phyloP scores from a whole-genome alignment of 2,113 vertebrate genomes.

The Chitala chitala region DNA sequence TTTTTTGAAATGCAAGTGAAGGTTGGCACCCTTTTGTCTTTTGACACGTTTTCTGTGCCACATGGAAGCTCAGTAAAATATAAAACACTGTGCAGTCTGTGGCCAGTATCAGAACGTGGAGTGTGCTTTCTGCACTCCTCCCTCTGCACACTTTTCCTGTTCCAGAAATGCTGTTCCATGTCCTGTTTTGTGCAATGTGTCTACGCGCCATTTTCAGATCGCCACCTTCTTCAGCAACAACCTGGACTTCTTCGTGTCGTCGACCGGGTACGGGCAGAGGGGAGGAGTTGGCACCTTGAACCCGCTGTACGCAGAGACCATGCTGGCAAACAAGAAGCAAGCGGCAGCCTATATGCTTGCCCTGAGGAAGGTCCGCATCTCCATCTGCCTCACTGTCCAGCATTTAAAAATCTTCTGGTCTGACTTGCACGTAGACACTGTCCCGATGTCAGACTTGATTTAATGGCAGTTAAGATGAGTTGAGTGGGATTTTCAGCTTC shows the following conservation, averaged over 20 bases:
- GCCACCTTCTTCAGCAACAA: constrained; percentile 94
- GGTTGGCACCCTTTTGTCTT: too few relatives aligned
- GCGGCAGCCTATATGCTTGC: constrained; percentile 76
- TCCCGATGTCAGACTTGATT: neutral
- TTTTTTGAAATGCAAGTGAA: too few relatives aligned
- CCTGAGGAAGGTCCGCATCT: constrained; percentile 75
- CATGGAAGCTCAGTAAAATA: too few relatives aligned
- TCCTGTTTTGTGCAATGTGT: too few relatives aligned
- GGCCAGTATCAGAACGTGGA: too few relatives aligned
- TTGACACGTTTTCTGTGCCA: too few relatives aligned
- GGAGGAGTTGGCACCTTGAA: constrained; percentile 66
- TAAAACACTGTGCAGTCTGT: too few relatives aligned
- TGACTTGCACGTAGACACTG: too few relatives aligned
- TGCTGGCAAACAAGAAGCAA: constrained; percentile 87
- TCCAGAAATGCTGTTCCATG: too few relatives aligned
- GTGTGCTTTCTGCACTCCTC: too few relatives aligned
- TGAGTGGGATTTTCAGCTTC: neutral
- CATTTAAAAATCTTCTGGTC: too few relatives aligned
- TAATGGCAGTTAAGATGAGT: neutral
- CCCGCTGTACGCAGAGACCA: constrained; percentile 79
- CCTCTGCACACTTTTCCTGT: too few relatives aligned
- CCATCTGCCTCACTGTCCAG: neutral
- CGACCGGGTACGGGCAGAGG: constrained; percentile 75
- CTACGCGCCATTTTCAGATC: constrained; percentile 79
- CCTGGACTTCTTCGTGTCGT: constrained; percentile 78